Conservation (phyloP, 2,888 invertebrate genomes). For the Tridacna crocea region DNA sequence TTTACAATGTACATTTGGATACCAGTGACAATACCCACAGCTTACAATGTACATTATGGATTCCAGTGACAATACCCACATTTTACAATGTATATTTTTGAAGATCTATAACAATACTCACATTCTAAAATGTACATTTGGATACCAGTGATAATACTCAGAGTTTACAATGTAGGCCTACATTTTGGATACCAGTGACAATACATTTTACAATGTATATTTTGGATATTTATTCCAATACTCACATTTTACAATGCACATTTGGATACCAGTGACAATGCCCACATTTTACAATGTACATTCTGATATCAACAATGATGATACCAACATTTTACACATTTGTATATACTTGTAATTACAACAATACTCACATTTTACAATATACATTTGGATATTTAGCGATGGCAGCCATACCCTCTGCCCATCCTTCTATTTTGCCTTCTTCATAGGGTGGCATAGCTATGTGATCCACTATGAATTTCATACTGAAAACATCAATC, state of each 20-base stretch:
- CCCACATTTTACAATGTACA: too few relatives aligned
- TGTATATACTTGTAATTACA: too few relatives aligned
- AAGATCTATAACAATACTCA: neutral
- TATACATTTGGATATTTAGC: constrained; percentile 69
- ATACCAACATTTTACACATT: too few relatives aligned
- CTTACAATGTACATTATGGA: too few relatives aligned
- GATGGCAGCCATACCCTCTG: constrained; percentile 68
- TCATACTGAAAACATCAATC: constrained; percentile 56
- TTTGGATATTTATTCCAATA: neutral
- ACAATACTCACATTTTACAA: constrained; percentile 74
- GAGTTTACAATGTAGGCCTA: too few relatives aligned
- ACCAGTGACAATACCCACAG: too few relatives aligned
- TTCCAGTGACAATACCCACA: neutral
- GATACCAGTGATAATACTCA: neutral
- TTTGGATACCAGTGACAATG: neutral
- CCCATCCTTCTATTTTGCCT: constrained; percentile 70
- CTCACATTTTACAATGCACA: constrained; percentile 7
- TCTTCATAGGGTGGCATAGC: constrained; percentile 72
- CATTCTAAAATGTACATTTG: neutral
- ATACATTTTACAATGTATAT: constrained; percentile 8
- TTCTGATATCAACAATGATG: too few relatives aligned
- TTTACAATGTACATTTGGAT: neutral
- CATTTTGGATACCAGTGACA: neutral
- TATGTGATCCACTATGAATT: constrained; percentile 74
- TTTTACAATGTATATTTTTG: neutral